Base-by-base conservation (phyloP, 1,140 invertebrate species). In the Dendroctonus ponderosae region DNA sequence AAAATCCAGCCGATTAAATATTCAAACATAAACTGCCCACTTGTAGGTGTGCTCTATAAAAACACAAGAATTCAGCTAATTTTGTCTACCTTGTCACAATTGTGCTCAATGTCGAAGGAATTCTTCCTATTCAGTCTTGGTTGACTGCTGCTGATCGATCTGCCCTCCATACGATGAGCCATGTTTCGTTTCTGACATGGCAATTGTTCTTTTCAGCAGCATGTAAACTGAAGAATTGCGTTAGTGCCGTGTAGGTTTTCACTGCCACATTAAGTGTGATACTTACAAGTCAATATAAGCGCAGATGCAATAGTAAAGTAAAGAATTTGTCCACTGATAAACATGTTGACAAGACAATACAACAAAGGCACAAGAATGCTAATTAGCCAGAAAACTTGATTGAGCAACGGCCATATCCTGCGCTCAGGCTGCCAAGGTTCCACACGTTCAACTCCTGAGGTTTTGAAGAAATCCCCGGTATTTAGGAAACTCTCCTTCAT, bases 141-240 rank as follows among this genome's bases (percentile, higher is more conserved):
- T 54, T 48, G 39, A 11, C 61, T 77, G 76, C 50, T 76, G 77
- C 9, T 75, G 68, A 12, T 62, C 50, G 9, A 58, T 14, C 26
- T 39, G 37, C 11, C 80, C 78, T 38, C 91, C 91, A 76, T 93
- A 93, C n/a, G 86, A 89, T 9, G 91, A 93, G 48, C 86, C 86
- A 77, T 92, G 91, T 72, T 88, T 91, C 68, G 93, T 92, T 78
- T 92, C 88, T 0, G 91, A 91, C 84, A 90, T 88, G 70, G 88
- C 88, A 68, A 94, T 91, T 51, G 89, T 86, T 80, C 90, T 88
- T 70, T 89, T 85, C 79, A 93, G 85, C 8, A 92, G 79, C 59
- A 89, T 77, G 74, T 88, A 91, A 82, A 92, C 91, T 93, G 83
- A 49, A 90, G 87, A 69, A 7, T 26, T 26, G 26, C 3, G 26